Conservation (phyloP, 2,797 vertebrate species). For the Rhynchonycteris naso region DNA sequence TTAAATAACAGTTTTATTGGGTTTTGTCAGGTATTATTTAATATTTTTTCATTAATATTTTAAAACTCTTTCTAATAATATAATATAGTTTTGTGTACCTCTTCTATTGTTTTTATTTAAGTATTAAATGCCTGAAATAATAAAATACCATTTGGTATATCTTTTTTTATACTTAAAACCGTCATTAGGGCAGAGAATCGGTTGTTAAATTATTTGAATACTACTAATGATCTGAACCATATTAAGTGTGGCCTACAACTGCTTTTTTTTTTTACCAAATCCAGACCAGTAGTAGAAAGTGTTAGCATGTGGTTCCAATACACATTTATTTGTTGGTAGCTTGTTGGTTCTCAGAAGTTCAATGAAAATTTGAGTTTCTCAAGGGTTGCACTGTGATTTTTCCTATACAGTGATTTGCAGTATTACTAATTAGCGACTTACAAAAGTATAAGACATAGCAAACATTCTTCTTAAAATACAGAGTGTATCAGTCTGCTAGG, state of each 20-base stretch:
- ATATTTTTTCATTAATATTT: no score
- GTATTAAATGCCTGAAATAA: no score
- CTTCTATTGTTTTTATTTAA: no score
- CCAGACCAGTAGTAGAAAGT: not conserved
- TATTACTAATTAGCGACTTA: not conserved
- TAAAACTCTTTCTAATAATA: no score
- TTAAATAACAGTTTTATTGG: no score
- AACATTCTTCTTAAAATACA: not conserved
- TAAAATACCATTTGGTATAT: no score
- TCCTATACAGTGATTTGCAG: not conserved
- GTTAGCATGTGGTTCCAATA: not conserved
- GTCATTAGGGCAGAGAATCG: no score
- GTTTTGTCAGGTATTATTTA: no score
- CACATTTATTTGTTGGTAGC: not conserved
- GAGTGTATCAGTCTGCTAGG: not conserved
- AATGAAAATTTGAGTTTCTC: not conserved
- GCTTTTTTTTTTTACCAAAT: not conserved
- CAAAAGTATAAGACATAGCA: not conserved
- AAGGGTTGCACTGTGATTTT: not conserved
- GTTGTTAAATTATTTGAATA: no score
- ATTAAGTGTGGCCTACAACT: not conserved
- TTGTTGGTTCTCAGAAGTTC: not conserved
- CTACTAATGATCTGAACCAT: not conserved
- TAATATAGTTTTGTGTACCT: no score
- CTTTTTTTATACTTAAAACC: no score